Base-by-base conservation (phyloP, 1,140 invertebrate species). In the Dolichoris vasculosae region DNA sequence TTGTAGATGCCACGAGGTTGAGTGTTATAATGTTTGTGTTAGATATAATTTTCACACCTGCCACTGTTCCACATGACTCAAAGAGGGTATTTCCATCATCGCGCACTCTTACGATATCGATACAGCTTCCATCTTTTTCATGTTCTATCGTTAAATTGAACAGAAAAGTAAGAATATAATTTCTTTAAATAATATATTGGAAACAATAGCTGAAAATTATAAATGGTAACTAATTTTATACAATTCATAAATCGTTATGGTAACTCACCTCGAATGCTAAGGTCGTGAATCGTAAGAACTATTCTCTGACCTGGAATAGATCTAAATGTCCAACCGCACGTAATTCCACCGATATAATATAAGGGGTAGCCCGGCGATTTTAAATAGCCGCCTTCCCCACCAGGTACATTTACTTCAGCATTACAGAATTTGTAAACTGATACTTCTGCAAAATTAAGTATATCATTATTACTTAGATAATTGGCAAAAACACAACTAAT, bases 251-350 rank as follows among this genome's bases (percentile, higher is more conserved):
- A 46, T 17, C 30, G 4, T 20, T 20, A 40, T 20, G 26, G 0
- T n/a, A 20, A 88, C 89, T 90, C 80, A 93, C 93, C 91, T 71
- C 92, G 91, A 86, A 93, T 92, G 87, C 91, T 89, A 48, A 93
- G 88, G 87, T 93, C 93, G 84, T 93, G 91, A 79, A 93, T 92
- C 11, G 91, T 91, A 17, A 93, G 88, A 38, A 90, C 83, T 81
- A 93, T 92, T 77, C 90, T 92, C 26, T 93, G 91, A 46, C 90
- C 92, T n/a, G 92, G 91, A 67, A 87, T 80, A 7, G 93, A 89
- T 30, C 87, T 90, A 84, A 93, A 93, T 63, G 90, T 93, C 93
- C 93, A 93, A 15, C 92, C 92, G 76, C 93, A 93, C 40, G 90
- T 88, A 81, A 89, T 89, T 20, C 89, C 89, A 0, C 93, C 92